Base-by-base conservation (phyloP, 1,140 invertebrate genomes). In the Chionoecetes opilio region DNA sequence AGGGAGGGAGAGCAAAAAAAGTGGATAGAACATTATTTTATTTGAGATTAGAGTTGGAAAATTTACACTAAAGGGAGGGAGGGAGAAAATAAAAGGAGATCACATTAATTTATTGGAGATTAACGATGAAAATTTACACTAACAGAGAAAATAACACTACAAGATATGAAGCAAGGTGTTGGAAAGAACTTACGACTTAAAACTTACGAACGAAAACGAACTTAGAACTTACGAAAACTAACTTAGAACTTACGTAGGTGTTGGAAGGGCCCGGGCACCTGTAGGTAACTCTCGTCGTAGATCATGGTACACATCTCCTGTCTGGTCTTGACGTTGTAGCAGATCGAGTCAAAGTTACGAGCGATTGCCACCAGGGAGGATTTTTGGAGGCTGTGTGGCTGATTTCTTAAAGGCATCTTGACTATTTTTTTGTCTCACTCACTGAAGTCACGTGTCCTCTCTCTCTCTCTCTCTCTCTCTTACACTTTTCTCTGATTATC, bases 241-340 rank as follows among this genome's bases (percentile, higher is more conserved):
- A n/a, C n/a, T n/a, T 88, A 11, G 53, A n/a, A 93, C 91, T 93
- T 37, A 93, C 91, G 91, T 38, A 93, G 37, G 26, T 93, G 26
- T 14, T 29, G 82, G 37, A 93, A 93, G 82, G 91, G 91, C 32
- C 91, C 91, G 26, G 82, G 35, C 35, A 41, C 82, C 6, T 46
- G n/a, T 0, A 93, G 91, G 82, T 93, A 93, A 17, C 75, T 85
- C 37, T 93, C 91, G n/a, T 93, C 91, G 31, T 93, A 84, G 82
- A 93, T 93, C 91, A 93, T 93, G 6, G 37, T 6, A 29, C 91
- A 93, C 91, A 93, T 93, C 17, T 93, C 91, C 91, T 93, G 82
- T 5, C 91, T 82, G 5, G 82, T 86, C 63, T 93, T 93, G 35
- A 38, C 91, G 6, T 32, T n/a, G 82, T 93, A 93, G 82, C 91